Conservation (phyloP, 2,113 vertebrate genomes). For the Microcebus tavaratra region DNA sequence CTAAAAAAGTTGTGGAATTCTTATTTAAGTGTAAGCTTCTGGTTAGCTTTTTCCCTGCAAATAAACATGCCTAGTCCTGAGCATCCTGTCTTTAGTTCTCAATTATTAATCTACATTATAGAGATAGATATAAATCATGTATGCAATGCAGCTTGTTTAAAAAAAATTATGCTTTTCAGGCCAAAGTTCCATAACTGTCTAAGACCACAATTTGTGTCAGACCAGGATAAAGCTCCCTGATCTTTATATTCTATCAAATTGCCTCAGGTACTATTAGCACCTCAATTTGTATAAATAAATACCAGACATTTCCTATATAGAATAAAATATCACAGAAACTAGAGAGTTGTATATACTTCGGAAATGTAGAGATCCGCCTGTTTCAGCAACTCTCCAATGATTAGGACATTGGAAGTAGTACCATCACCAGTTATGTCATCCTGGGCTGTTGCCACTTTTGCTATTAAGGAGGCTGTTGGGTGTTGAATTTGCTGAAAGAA, state of each 20-base stretch:
- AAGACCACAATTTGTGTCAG: background rate
- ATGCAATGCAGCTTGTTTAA: background rate
- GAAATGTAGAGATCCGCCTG: conserved; percentile 98
- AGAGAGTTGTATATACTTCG: conserved; percentile 86
- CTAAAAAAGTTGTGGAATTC: background rate
- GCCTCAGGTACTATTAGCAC: background rate
- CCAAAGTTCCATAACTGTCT: background rate
- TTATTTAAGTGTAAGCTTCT: background rate
- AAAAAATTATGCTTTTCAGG: background rate
- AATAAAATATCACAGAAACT: background rate
- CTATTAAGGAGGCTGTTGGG: conserved; percentile 97
- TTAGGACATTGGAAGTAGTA: conserved; percentile 97
- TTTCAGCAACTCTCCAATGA: conserved; percentile 97
- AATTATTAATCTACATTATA: background rate
- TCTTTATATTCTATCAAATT: background rate
- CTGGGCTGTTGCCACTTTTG: conserved; percentile 98
- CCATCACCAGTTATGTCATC: conserved; percentile 99
- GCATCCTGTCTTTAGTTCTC: background rate
- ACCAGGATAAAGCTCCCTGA: background rate
- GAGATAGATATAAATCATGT: background rate
- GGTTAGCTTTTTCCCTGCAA: background rate
- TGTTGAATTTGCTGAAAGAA: conserved; percentile 97
- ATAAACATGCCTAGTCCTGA: background rate
- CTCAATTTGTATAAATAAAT: background rate
- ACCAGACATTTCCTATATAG: background rate